These are phyloP conservation scores for Albula goreensis DNA, from an alignment of 2,113 vertebrate genomes.

Conservation along the genomic window DNA sequence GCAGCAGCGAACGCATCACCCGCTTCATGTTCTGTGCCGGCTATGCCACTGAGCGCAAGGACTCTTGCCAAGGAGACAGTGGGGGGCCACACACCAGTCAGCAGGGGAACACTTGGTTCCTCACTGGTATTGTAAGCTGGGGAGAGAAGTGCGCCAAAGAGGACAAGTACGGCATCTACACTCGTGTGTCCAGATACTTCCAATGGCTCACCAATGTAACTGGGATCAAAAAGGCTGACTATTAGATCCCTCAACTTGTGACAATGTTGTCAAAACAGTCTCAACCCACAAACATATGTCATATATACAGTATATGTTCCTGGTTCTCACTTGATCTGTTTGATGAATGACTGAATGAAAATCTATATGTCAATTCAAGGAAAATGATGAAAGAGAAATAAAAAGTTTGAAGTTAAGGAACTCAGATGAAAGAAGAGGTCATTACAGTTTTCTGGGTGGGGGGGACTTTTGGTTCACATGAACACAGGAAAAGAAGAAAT, in stretches of 20 bases:
- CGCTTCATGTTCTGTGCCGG: constrained; percentile 93
- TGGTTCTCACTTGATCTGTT: background rate
- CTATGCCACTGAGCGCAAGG: constrained; percentile 55
- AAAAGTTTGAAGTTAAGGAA: background rate
- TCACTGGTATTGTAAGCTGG: constrained; percentile 95
- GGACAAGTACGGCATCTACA: constrained; percentile 91
- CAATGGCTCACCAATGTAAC: constrained; percentile 78
- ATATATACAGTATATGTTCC: background rate
- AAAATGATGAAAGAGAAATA: too few relatives aligned
- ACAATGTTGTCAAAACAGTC: background rate
- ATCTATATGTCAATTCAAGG: too few relatives aligned
- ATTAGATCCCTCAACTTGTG: background rate
- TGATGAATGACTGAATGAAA: too few relatives aligned
- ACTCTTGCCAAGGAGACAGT: constrained; percentile 91
- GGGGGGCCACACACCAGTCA: constrained; percentile 83
- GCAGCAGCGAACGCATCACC: constrained; percentile 71
- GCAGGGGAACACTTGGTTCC: constrained; percentile 80
- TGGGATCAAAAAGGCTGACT: constrained; percentile 31
- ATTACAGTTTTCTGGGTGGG: background rate
- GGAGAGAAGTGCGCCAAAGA: constrained; percentile 86
- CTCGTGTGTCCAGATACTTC: constrained; percentile 78
- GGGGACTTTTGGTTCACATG: too few relatives aligned
- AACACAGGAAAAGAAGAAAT: too few relatives aligned
- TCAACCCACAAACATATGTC: background rate
- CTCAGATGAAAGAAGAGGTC: background rate